These are phyloP conservation scores for Cantharis flavilabris DNA, from an alignment of 2,888 invertebrate genomes.

Conservation along the genomic window DNA sequence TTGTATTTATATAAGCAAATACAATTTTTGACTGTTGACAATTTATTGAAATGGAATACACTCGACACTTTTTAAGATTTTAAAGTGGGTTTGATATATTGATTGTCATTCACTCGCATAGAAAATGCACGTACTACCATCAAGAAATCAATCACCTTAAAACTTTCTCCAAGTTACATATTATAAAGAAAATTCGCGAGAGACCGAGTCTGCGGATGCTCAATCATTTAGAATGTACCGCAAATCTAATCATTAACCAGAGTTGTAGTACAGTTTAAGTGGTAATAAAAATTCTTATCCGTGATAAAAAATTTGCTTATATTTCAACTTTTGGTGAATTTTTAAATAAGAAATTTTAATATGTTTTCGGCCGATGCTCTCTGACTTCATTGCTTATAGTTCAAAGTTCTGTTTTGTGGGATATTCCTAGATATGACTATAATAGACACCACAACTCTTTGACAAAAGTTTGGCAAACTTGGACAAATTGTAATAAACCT, in stretches of 20 bases:
- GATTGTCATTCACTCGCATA: background rate
- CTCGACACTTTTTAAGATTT: background rate
- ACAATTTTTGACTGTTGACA: background rate
- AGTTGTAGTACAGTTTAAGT: background rate
- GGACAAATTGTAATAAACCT: background rate
- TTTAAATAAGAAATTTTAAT: background rate
- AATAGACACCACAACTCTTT: background rate
- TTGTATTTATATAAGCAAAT: background rate
- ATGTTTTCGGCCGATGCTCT: background rate
- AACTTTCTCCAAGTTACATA: background rate
- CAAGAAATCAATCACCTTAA: constrained; percentile 1
- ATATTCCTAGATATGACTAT: background rate
- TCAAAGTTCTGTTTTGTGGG: background rate
- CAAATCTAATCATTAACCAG: background rate
- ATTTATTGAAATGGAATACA: background rate
- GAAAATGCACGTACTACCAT: background rate
- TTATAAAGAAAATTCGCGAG: background rate
- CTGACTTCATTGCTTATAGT: too few relatives aligned
- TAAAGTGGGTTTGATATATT: background rate
- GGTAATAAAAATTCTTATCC: background rate
- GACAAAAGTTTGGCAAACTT: background rate
- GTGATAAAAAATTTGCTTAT: background rate
- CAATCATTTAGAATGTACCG: background rate
- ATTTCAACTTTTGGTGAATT: background rate
- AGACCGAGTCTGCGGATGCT: background rate